Evolutionary conservation across 2,113 vertebrate genomes (phyloP).

Genomic region (Phodopus roborovskii): DNA sequence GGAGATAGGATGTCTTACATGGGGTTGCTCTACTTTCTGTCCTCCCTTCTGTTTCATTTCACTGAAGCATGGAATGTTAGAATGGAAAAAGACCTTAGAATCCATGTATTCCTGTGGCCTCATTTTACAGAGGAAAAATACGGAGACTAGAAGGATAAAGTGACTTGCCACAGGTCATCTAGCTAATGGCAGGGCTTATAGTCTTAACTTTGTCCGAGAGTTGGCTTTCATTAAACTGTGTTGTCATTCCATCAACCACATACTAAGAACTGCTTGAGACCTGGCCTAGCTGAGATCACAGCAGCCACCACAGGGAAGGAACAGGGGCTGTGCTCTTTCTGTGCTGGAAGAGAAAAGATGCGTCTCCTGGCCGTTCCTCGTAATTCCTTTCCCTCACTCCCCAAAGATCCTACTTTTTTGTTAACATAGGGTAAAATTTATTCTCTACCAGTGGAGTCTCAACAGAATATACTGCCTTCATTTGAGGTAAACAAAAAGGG

Average conservation of each 20-base stretch:
- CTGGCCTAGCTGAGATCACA: background rate
- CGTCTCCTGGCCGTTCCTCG: constrained; percentile 16
- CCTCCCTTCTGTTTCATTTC: constrained; percentile 69
- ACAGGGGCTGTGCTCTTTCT: background rate
- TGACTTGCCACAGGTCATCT: constrained; percentile 44
- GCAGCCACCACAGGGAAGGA: background rate
- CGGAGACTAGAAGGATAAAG: constrained; percentile 44
- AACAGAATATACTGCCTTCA: constrained; percentile 36
- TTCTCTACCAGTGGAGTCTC: background rate
- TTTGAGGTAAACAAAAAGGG: constrained; percentile 31
- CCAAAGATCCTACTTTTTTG: constrained; percentile 30
- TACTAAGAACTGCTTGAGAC: constrained; percentile 11
- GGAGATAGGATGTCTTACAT: constrained; percentile 36
- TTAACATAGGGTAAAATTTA: background rate
- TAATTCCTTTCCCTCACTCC: background rate
- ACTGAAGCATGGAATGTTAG: constrained; percentile 66
- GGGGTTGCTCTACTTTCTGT: constrained; percentile 28
- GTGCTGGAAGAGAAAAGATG: background rate
- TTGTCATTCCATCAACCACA: background rate
- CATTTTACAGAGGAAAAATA: constrained; percentile 61
- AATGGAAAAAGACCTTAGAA: constrained; percentile 69
- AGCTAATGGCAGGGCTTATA: constrained; percentile 11
- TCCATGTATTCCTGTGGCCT: constrained; percentile 63
- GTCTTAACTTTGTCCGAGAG: background rate
- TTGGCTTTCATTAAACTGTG: background rate